Base-by-base conservation (phyloP, 1,140 invertebrate genomes). In the Bombus sylvicola region DNA sequence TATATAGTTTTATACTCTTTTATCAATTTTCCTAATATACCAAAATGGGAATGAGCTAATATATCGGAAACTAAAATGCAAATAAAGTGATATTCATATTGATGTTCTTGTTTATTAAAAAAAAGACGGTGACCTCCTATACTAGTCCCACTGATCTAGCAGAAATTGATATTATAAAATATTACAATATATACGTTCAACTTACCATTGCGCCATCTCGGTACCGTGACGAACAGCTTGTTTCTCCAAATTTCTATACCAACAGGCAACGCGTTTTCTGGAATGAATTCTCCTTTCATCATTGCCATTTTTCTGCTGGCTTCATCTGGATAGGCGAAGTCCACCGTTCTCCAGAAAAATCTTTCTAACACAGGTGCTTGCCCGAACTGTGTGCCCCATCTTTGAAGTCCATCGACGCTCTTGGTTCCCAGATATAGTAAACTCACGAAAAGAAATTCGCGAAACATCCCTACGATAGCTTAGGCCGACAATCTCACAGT, bases 161-260 rank as follows among this genome's bases (percentile, higher is more conserved):
- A 53, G 5, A 34, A 10, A 22, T 9, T 34, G 3, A 31, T 9
- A 9, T 15, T 66, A 34, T 22, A 34, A 37, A 62, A 62, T 12
- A 34, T 8, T 34, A 47, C 5, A 47, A 47, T 47, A 34, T 34
- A 34, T 68, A 31, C 4, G 18, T 22, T 28, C 1, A 12, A 77
- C 95, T 94, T 89, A 96, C 96, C 96, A 91, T 96, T 94, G 68
- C 95, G 95, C 97, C 97, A 98, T 89, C 97, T 96, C 2, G 97
- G 97, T 2, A 98, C 97, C 39, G 96, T 96, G 47, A 98, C 96
- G 92, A 98, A 98, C 0, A 98, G 94, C 85, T 97, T 97, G 88
- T 98, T 97, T 59, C 95, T 95, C 96, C 97, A 98, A 80, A 97
- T 95, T 94, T 98, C 97, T 47, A 98, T 97, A 25, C 97, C 97